These are phyloP conservation scores for Ageneiosus marmoratus DNA, from an alignment of 2,113 vertebrate species.

Conservation along the genomic window DNA sequence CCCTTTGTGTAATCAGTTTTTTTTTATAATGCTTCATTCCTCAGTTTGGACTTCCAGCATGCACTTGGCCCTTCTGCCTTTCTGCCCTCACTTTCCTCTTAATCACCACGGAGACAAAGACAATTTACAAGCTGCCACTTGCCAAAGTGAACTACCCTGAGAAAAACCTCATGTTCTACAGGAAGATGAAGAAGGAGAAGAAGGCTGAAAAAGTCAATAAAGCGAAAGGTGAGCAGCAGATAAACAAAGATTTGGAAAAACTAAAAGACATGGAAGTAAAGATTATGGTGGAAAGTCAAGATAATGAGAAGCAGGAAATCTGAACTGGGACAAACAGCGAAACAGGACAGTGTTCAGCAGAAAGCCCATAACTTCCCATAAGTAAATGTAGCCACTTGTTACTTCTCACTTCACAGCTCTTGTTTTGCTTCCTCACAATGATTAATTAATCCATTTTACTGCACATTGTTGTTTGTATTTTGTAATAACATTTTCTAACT, in stretches of 20 bases:
- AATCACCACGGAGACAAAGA: slow-evolving; percentile 77
- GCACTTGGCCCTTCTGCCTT: slow-evolving; percentile 96
- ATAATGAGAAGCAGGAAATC: background rate
- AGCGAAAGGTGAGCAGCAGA: slow-evolving; percentile 41
- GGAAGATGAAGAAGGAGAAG: slow-evolving; percentile 73
- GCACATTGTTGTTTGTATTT: background rate
- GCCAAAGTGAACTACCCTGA: slow-evolving; percentile 90
- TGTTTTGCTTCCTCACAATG: background rate
- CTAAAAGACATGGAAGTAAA: slow-evolving; percentile 43
- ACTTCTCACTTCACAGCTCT: background rate
- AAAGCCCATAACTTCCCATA: background rate
- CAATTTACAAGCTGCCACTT: slow-evolving; percentile 85
- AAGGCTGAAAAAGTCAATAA: slow-evolving; percentile 55
- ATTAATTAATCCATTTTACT: too few relatives aligned
- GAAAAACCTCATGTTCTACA: slow-evolving; percentile 83
- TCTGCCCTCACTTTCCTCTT: slow-evolving; percentile 88
- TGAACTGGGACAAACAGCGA: background rate
- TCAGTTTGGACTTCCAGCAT: slow-evolving; percentile 89
- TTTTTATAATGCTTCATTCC: background rate
- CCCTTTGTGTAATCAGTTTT: slow-evolving; percentile 1
- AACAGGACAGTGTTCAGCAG: background rate
- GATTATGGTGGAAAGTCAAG: slow-evolving; percentile 1
- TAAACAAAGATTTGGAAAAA: slow-evolving; percentile 53
- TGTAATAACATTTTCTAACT: background rate
- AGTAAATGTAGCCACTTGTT: background rate